Conservation (phyloP, 2,113 vertebrate species). For the Galbula dea region DNA sequence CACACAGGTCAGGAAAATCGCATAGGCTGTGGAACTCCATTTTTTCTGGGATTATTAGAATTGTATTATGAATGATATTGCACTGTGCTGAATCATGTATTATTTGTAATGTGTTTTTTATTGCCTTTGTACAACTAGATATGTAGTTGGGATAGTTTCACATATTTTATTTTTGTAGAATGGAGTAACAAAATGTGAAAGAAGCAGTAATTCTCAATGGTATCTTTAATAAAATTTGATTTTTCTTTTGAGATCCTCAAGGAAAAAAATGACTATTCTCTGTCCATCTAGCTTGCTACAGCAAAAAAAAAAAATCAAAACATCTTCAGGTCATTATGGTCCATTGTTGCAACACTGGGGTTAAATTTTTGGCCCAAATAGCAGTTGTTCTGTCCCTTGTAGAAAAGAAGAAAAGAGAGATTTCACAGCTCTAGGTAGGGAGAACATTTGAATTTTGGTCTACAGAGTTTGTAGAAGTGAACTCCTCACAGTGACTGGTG, state of each 20-base stretch:
- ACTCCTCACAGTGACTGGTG: background rate
- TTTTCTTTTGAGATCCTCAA: constrained; percentile 15
- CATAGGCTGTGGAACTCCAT: background rate
- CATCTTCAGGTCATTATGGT: background rate
- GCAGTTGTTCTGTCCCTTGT: background rate
- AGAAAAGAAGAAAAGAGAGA: background rate
- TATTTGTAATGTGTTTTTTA: constrained; percentile 43
- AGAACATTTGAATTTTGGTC: background rate
- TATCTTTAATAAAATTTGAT: constrained; percentile 8
- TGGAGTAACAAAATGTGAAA: constrained; percentile 9
- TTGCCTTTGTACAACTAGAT: constrained; percentile 21
- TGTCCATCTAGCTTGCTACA: background rate
- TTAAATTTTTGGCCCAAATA: background rate
- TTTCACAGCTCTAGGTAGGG: background rate
- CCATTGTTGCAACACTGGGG: background rate
- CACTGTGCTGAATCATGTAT: background rate
- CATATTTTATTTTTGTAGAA: background rate
- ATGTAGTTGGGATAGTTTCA: background rate
- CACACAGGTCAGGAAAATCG: background rate
- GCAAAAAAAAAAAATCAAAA: background rate
- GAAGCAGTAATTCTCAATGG: background rate
- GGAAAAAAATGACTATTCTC: constrained; percentile 2
- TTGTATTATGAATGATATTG: background rate
- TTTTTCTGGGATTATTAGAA: constrained; percentile 32
- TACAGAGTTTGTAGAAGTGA: background rate